These are phyloP conservation scores for Neodiprion fabricii DNA, from an alignment of 1,140 invertebrate species.

Conservation along the genomic window DNA sequence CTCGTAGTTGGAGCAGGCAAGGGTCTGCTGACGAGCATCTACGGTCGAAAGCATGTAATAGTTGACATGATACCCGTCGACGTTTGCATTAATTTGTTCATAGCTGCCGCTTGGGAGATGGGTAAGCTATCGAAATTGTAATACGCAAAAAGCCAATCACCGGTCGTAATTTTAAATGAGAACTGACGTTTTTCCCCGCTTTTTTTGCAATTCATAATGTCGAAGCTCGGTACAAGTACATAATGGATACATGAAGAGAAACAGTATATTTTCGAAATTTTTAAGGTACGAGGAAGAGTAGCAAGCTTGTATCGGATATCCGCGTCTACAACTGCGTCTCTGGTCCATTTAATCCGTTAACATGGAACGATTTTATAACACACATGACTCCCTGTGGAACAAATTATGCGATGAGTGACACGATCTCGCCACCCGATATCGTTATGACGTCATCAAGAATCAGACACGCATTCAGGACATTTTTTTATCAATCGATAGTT, in stretches of 20 bases:
- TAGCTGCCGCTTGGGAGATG: conserved; percentile 25
- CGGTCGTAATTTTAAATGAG: too few relatives aligned
- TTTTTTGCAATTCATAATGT: too few relatives aligned
- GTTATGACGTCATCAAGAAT: neutral
- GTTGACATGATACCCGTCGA: conserved; percentile 11
- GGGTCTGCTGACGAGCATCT: neutral
- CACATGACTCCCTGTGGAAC: conserved; percentile 72
- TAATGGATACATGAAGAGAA: too few relatives aligned
- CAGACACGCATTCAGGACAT: neutral
- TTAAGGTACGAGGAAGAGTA: conserved; percentile 35
- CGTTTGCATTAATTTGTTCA: conserved; percentile 24
- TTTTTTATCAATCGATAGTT: neutral
- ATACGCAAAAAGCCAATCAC: too few relatives aligned
- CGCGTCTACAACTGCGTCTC: conserved; percentile 69
- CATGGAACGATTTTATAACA: conserved; percentile 77
- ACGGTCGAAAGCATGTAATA: neutral
- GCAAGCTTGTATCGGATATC: conserved; percentile 38
- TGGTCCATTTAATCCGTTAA: conserved; percentile 66
- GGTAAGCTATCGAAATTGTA: conserved; percentile 9
- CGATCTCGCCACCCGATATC: conserved; percentile 76
- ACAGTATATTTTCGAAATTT: too few relatives aligned
- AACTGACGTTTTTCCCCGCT: too few relatives aligned
- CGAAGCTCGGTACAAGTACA: too few relatives aligned
- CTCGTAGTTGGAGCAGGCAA: neutral
- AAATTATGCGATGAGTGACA: conserved; percentile 75